These are phyloP conservation scores for Phrynosoma blainvillii DNA, from an alignment of 2,113 vertebrate species.

Conservation along the genomic window DNA sequence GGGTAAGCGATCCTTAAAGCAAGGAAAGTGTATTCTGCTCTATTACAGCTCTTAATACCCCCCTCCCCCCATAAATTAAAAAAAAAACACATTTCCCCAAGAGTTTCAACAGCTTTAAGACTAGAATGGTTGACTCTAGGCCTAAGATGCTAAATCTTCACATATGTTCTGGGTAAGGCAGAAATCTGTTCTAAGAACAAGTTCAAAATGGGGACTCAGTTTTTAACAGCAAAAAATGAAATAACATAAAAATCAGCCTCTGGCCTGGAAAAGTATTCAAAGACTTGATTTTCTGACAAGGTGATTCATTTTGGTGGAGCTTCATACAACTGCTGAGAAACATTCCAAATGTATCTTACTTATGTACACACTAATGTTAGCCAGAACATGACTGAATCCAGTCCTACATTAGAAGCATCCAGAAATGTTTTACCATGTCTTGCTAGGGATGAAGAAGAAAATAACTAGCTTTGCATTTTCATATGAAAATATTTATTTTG, in stretches of 20 bases:
- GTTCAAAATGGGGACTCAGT: slow-evolving; percentile 1
- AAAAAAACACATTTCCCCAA: background rate
- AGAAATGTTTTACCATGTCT: slow-evolving; percentile 55
- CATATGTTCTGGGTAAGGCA: slow-evolving; percentile 7
- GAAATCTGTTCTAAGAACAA: background rate
- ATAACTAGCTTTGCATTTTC: too few relatives aligned
- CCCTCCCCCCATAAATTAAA: too few relatives aligned
- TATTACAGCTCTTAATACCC: background rate
- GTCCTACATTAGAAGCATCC: slow-evolving; percentile 53
- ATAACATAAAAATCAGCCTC: background rate
- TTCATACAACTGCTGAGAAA: slow-evolving; percentile 40
- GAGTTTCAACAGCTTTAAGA: background rate
- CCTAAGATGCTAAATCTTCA: background rate
- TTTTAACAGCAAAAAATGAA: slow-evolving; percentile 41
- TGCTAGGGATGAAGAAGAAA: too few relatives aligned
- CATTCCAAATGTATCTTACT: slow-evolving; percentile 63
- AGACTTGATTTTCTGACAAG: slow-evolving; percentile 62
- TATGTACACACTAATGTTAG: slow-evolving; percentile 55
- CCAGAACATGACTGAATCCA: slow-evolving; percentile 63
- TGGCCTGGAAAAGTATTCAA: slow-evolving; percentile 35
- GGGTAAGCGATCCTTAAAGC: background rate
- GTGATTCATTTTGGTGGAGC: slow-evolving; percentile 73
- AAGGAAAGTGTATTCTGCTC: background rate
- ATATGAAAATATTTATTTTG: too few relatives aligned
- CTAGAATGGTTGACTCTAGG: background rate